Base-by-base conservation (phyloP, 2,113 vertebrate genomes). In the Corythornis cristatus region DNA sequence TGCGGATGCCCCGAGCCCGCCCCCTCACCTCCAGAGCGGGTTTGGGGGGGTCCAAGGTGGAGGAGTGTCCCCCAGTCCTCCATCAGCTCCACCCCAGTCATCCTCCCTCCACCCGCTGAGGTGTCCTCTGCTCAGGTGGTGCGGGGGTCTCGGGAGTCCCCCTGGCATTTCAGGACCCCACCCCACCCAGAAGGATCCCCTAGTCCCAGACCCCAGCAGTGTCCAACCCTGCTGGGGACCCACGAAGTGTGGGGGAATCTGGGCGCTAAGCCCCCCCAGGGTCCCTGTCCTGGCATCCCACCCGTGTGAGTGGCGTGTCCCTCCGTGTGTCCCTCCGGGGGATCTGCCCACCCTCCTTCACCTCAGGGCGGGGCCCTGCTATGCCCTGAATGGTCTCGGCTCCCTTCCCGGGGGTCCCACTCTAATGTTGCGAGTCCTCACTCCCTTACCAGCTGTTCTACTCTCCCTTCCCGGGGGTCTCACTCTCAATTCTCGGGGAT, bases 221-320 rank as follows among this genome's bases (percentile, higher is more conserved):
- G 20, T n/a, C 53, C 15, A 37, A 8, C 8, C 9, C 42, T 7
- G 37, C 37, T 5, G 21, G 26, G 53, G 33, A 11, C 8, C 33
- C 19, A 20, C 12, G 2, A 12, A 31, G 48, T 5, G 18, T 8
- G 5, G 12, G 5, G 21, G 15, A 3, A 5, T 20, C 43, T 9
- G 31, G 7, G 28, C 13, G 4, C 37, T 21, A 48, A 37, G 8
- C 33, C 8, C 29, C 10, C 43, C 18, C 31, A 11, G 19, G 6
- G 11, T 31, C 29, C 21, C 45, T 16, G 15, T 31, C 25, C 42
- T 22, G 54, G 3, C 23, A 26, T 17, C 67, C 33, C 45, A 13
- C 42, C 25, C 60, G 2, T 2, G 23, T 12, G 13, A 53, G 8
- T 14, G 33, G 40, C 3, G 3, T 7, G 26, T 16, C 71, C 37